Percentiles rank a stretch among this genome's conserved stretches.
phyloP scores from a whole-genome alignment of 2,888 invertebrate genomes.

The Mystacides longicornis region DNA sequence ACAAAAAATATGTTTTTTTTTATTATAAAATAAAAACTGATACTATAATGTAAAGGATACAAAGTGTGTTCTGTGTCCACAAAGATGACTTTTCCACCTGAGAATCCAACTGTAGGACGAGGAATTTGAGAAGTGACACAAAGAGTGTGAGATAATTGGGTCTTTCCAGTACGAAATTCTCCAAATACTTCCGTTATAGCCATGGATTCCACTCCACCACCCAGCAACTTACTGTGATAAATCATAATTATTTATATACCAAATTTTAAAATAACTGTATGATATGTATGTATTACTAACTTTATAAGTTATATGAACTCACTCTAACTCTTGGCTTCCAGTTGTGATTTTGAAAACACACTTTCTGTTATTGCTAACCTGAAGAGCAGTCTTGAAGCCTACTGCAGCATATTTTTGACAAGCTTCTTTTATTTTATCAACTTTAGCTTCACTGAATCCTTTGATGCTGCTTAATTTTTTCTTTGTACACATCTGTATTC shows the following conservation, averaged over 20 bases:
- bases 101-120: conserved; percentile 51
- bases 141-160: conserved; percentile 71
- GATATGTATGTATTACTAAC: not conserved
- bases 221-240: conserved; percentile 57
- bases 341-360: conserved; percentile 63
- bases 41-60: conserved; percentile 51
- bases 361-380: conserved; percentile 65
- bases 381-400: conserved; percentile 67
- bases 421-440: conserved; percentile 73
- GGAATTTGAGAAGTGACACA: conserved; percentile 75
- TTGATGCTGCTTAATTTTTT: conserved; percentile 65
- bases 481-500: conserved; percentile 71
- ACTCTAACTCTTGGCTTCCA: conserved; percentile 65
- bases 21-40: not conserved
- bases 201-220: conserved; percentile 78
- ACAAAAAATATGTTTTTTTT: not conserved
- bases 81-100: conserved; percentile 75
- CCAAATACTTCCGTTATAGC: conserved; percentile 79
- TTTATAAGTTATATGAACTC: conserved; percentile 35
- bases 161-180: conserved; percentile 76
- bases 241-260: not conserved
- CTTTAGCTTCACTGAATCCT: conserved; percentile 70
- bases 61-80: conserved; percentile 80
- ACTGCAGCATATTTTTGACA: conserved; percentile 56
- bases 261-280: not conserved